Evolutionary conservation across 2,888 invertebrate genomes (phyloP), one percentile per base, ranked within the genome.

Genomic region (Leucania comma): DNA sequence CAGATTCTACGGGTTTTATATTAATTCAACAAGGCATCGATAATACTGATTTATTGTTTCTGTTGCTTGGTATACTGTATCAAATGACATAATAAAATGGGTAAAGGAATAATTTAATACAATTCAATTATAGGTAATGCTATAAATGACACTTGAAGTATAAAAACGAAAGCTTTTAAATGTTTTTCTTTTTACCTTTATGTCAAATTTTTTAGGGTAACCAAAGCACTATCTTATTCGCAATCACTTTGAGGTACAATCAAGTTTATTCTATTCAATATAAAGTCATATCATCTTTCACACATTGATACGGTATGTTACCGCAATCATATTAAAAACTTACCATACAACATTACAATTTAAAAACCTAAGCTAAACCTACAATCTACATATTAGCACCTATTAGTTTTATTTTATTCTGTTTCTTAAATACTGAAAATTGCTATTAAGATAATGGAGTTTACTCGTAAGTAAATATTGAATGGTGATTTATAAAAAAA

Each of bases 21-120:
- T 32, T 32, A 56, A 56, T 35, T 56, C 32, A 35, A n/a, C n/a
- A 35, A n/a, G 4, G 9, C 14, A 61, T 66, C 42, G 24, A 17
- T 59, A 50, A 50, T 50, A 56, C 56, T 67, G 24, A 63, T 64
- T 63, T 58, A 64, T 57, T 20, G 26, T 57, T 51, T 61, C 17
- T 35, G 53, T 75, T 48, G 35, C 12, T 17, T 48, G 14, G 26
- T 57, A 46, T 48, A 38, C 14, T 53, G 32, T 57, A 68, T 68
- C 46, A 64, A 64, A 68, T 64, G 53, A 75, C 63, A 48, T 32
- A n/a, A 56, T 64, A 24, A 58, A 42, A 53, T 51, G 8, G 46
- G 20, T 35, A 57, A 32, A 4, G 22, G 22, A 57, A 22, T 57
- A 35, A 32, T 3, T 6, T 32, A 29, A 32, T 29, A 32, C 12